Percentiles rank a stretch among this genome's conserved stretches.
These are phyloP conservation scores for Erpornis zantholeuca DNA, from an alignment of 2,113 vertebrate species.

Conservation along the genomic window DNA sequence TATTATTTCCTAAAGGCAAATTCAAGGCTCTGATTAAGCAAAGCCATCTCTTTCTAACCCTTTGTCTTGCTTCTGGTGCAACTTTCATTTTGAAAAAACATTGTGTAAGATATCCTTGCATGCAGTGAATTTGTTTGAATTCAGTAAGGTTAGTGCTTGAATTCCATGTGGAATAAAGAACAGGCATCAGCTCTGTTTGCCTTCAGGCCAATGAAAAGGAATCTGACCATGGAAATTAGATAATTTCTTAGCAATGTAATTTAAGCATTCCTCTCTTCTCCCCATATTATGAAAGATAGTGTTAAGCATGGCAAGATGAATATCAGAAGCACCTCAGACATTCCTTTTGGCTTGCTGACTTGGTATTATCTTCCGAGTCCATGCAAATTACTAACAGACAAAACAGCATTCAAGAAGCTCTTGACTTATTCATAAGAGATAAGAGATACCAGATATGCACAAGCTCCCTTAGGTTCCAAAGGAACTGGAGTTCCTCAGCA, in stretches of 20 bases:
- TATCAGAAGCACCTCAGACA: not conserved
- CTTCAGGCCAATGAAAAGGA: not conserved
- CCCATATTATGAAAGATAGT: not conserved
- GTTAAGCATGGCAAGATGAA: slow-evolving; percentile 4
- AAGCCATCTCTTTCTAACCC: not conserved
- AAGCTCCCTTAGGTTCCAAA: not conserved
- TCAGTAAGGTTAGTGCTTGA: not conserved
- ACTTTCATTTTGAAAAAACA: not conserved
- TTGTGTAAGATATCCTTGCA: not conserved
- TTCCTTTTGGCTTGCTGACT: not conserved
- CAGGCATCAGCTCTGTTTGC: not conserved
- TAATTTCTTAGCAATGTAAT: not conserved
- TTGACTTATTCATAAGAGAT: not conserved
- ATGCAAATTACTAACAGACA: not conserved
- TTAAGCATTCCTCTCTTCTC: not conserved
- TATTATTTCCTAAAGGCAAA: not conserved
- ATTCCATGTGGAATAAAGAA: not conserved
- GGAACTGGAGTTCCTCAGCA: not conserved
- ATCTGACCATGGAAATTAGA: not conserved
- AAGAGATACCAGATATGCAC: not conserved
- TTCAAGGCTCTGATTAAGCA: not conserved
- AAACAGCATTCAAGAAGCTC: not conserved
- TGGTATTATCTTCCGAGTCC: not conserved
- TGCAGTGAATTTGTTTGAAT: not conserved
- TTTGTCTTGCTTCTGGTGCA: not conserved